A percentile compares a stretch with the other conserved stretches of the same genome.
Conservation (phyloP, 2,113 vertebrate species). For the Chionodraco myersi region DNA sequence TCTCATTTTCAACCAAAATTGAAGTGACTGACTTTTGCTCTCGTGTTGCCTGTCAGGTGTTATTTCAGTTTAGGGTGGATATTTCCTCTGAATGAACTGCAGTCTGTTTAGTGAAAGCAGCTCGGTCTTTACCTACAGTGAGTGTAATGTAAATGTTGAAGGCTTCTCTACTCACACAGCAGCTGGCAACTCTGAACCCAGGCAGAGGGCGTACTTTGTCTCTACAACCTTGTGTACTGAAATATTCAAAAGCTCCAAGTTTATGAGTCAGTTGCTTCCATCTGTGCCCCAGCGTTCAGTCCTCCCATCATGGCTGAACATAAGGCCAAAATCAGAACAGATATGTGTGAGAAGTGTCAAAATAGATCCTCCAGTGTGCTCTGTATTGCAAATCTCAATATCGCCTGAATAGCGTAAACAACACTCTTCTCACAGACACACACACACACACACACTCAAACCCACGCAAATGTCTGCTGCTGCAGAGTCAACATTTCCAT, state of each 20-base stretch:
- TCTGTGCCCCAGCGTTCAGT: conserved; percentile 70
- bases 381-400: conserved; percentile 67
- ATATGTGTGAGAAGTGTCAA: conserved; percentile 67
- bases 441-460: conserved; percentile 17
- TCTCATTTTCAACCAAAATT: conserved; percentile 49
- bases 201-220: conserved; percentile 61
- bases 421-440: conserved; percentile 16
- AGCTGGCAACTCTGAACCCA: conserved; percentile 56
- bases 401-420: conserved; percentile 64
- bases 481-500: conserved; percentile 72
- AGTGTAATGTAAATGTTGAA: conserved; percentile 43
- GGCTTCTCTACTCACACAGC: conserved; percentile 10
- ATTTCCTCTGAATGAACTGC: conserved; percentile 1
- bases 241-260: conserved; percentile 73
- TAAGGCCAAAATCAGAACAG: conserved; percentile 69
- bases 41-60: conserved; percentile 15
- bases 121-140: conserved; percentile 1
- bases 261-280: conserved; percentile 71
- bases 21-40: conserved; percentile 20
- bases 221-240: conserved; percentile 57
- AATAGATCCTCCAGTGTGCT: conserved; percentile 54
- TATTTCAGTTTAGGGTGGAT: conserved; percentile 23
- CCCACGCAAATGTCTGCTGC: conserved; percentile 34
- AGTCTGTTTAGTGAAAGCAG: conserved; percentile 27
- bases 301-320: conserved; percentile 66